A percentile compares a stretch with the other conserved stretches of the same genome.
Conservation (phyloP, 2,888 invertebrate genomes). For the Tiphia femorata region DNA sequence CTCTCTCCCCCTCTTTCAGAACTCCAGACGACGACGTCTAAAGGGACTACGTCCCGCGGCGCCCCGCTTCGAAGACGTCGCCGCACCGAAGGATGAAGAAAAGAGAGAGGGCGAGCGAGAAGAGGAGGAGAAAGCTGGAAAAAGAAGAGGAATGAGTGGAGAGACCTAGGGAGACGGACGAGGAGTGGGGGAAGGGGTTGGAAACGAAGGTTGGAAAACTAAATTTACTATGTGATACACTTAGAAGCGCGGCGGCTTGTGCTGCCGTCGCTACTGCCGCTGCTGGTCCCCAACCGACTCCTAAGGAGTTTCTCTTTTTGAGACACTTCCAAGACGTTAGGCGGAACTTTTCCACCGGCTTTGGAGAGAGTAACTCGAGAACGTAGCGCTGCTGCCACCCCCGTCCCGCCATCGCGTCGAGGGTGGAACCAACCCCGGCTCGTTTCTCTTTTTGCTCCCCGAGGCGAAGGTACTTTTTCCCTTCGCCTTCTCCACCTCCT, state of each 20-base stretch:
- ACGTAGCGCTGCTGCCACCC: conserved; percentile 42
- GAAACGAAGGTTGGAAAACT: conserved; percentile 61
- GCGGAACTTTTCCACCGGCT: conserved; percentile 55
- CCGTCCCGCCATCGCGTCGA: neutral
- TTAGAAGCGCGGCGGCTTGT: conserved; percentile 51
- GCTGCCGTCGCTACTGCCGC: neutral
- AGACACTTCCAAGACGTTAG: conserved; percentile 67
- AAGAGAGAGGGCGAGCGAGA: neutral
- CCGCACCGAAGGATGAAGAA: neutral
- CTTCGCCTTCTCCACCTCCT: neutral
- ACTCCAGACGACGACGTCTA: neutral
- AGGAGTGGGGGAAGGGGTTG: conserved; percentile 17
- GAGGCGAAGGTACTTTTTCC: neutral
- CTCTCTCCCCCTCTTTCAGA: neutral
- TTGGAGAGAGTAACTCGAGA: conserved; percentile 57
- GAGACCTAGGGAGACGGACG: neutral
- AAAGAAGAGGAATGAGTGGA: neutral
- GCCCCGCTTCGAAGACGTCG: no score
- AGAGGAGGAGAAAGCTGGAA: conserved; percentile 1
- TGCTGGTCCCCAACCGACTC: conserved; percentile 23
- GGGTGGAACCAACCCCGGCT: no score
- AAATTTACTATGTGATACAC: conserved; percentile 69
- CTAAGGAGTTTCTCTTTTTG: conserved; percentile 58
- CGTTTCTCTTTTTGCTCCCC: conserved; percentile 15
- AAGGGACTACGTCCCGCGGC: no score